Evolutionary conservation across 2,113 vertebrate genomes (phyloP), one percentile per base, ranked within the genome.

Genomic region (Emydura subglobosa): DNA sequence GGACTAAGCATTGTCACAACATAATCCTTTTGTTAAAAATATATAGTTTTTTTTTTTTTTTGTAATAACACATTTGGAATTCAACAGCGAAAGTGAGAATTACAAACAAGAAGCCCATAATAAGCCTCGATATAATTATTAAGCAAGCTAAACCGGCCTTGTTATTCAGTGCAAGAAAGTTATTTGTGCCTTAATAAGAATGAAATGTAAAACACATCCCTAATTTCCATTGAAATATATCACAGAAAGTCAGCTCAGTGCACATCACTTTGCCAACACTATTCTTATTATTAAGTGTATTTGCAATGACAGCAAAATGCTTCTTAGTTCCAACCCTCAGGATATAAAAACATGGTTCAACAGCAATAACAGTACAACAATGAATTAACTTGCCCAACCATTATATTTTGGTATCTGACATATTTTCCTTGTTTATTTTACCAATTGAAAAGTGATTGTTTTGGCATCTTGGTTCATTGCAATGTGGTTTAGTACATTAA

Each of bases 191-290:
- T 97, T 97, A 97, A 97, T 94, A 95, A 97, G 97, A 97, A 93
- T 95, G 94, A 97, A 96, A 98, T 98, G 96, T 94, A 97, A 97
- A 98, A 98, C 92, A 90, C 91, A 96, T 65, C 93, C 96, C 92
- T 96, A 95, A 98, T 98, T 98, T 98, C 95, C 68, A 74, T 95
- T 95, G 90, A 96, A 93, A 97, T 84, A 93, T 92, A 95, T 88
- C 96, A 92, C 97, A 95, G 91, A 96, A 96, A 97, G 97, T 97
- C 97, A 98, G 86, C 97, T 97, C 90, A 88, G 95, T 95, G 96
- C 93, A 97, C 83, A 93, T 97, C 97, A 97, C 97, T 98, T 98
- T 98, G 95, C 93, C 98, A 97, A 97, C 96, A 97, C 92, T 95
- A 96, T 97, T 97, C 95, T 98, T 96, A 97, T 97, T 97, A 98